Conservation (phyloP, 30 jellyfish, hydroid and myxozoan genomes). For the Calvadosia cruxmelitensis region DNA sequence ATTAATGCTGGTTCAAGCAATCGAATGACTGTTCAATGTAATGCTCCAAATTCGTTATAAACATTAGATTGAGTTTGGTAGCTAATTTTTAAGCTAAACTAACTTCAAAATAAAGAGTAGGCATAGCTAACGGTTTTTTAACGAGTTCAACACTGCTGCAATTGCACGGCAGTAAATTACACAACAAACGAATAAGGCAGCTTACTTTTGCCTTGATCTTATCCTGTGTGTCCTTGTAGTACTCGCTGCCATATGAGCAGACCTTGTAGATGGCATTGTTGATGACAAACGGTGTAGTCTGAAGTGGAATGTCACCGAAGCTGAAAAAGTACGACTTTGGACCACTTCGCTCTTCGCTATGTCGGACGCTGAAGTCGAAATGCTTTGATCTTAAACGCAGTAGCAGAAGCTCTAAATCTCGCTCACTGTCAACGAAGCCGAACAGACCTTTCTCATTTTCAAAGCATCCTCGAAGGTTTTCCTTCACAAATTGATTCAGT, state of each 20-base stretch:
- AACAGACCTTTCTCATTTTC: not conserved
- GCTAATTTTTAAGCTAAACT: too few species aligned
- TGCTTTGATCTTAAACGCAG: not conserved
- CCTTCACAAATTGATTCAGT: constrained; percentile 1
- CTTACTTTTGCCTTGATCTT: not conserved
- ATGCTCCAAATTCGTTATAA: too few species aligned
- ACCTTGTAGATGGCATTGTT: not conserved
- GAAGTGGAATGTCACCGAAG: not conserved
- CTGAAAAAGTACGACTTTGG: not conserved
- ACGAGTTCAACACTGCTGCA: too few species aligned
- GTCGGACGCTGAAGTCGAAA: not conserved
- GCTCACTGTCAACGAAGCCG: not conserved
- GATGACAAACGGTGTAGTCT: not conserved
- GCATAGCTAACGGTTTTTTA: too few species aligned
- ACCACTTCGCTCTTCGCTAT: not conserved
- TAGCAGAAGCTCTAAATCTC: not conserved
- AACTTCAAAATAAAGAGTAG: too few species aligned
- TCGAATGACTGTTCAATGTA: too few species aligned
- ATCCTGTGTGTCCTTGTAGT: not conserved
- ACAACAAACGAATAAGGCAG: too few species aligned
- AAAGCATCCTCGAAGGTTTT: not conserved
- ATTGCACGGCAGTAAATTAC: too few species aligned
- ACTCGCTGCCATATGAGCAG: not conserved
- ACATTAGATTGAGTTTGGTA: too few species aligned
- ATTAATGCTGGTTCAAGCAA: too few species aligned